Evolutionary conservation across 2,797 vertebrate species (phyloP).

Genomic region (Ctenochaetus hawaiiensis): DNA sequence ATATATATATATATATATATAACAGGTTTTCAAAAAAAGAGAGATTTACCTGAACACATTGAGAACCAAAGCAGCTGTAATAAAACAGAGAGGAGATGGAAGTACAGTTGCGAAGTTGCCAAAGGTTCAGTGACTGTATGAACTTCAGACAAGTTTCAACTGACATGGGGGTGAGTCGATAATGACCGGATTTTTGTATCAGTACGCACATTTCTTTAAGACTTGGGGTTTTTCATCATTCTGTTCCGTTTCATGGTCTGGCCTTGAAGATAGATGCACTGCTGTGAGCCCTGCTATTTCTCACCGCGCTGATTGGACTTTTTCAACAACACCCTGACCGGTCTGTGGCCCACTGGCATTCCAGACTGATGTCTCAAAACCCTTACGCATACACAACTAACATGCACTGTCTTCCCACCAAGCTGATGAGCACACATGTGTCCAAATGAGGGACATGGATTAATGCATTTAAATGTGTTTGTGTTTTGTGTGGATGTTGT

Average conservation of each 20-base stretch:
- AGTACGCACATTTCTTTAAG: constrained; percentile 52
- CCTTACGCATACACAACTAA: constrained; percentile 5
- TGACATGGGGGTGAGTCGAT: constrained; percentile 45
- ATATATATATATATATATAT: constrained; percentile 19
- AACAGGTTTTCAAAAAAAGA: constrained; percentile 29
- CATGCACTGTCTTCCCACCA: constrained; percentile 51
- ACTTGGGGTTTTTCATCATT: constrained; percentile 70
- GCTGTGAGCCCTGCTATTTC: constrained; percentile 76
- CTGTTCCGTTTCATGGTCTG: constrained; percentile 26
- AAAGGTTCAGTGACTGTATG: constrained; percentile 25
- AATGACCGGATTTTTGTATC: constrained; percentile 60
- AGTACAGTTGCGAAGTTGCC: constrained; percentile 13
- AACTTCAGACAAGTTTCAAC: constrained; percentile 51
- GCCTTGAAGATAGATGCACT: constrained; percentile 67
- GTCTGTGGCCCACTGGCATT: constrained; percentile 50
- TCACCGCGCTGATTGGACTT: constrained; percentile 68
- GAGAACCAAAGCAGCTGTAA: neutral
- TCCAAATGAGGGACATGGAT: constrained; percentile 64
- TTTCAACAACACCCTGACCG: constrained; percentile 42
- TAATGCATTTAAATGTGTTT: constrained; percentile 41
- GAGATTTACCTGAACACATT: constrained; percentile 13
- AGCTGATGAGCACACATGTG: constrained; percentile 64
- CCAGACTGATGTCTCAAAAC: constrained; percentile 45
- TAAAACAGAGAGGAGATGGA: neutral
- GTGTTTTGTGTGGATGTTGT: constrained; percentile 32